These are phyloP conservation scores for Prolemur simus DNA, from an alignment of 2,113 vertebrate genomes.

Conservation along the genomic window DNA sequence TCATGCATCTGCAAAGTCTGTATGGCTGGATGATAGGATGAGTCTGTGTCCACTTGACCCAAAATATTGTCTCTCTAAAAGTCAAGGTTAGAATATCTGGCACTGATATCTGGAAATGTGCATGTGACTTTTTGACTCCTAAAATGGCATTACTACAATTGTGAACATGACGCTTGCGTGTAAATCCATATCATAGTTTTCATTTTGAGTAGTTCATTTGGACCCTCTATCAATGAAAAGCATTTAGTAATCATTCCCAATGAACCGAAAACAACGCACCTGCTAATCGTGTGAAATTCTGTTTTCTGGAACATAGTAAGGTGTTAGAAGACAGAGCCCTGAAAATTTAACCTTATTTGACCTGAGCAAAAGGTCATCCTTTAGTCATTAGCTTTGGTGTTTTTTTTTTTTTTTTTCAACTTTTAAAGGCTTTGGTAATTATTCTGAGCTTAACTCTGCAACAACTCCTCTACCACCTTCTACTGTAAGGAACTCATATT, in stretches of 20 bases:
- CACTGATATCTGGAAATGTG: neutral
- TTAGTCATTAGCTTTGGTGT: neutral
- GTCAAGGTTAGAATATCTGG: neutral
- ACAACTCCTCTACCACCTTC: neutral
- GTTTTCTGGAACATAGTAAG: neutral
- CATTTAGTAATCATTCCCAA: neutral
- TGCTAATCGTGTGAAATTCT: neutral
- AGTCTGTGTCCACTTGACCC: neutral
- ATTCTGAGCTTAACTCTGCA: slow-evolving; percentile 26
- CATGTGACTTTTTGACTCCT: neutral
- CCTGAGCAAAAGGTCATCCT: neutral
- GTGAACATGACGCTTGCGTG: neutral
- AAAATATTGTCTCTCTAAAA: neutral
- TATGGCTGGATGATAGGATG: neutral
- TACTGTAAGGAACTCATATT: slow-evolving; percentile 32
- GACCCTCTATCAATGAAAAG: neutral
- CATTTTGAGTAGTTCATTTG: neutral
- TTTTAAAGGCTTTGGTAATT: slow-evolving; percentile 41
- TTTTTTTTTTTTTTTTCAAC: neutral
- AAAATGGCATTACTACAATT: neutral
- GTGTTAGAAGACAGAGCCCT: neutral
- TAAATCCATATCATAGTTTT: neutral
- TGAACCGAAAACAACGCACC: neutral
- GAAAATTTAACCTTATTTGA: slow-evolving; percentile 7
- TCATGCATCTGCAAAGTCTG: neutral